Conservation (phyloP, 2,888 invertebrate species). For the Parthenolecanium corni region DNA sequence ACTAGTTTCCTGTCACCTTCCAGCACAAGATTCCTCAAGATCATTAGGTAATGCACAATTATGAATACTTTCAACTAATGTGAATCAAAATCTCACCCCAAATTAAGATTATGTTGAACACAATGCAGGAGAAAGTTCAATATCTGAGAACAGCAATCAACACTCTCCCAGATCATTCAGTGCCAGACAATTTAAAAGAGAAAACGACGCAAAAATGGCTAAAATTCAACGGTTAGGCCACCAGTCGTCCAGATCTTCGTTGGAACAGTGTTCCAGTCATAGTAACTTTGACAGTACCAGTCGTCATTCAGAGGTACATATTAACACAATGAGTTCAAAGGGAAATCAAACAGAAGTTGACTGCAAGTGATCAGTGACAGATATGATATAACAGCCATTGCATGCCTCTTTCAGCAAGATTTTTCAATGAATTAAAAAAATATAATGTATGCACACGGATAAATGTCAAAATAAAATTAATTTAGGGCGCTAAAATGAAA, state of each 20-base stretch:
- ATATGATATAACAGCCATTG: too few relatives aligned
- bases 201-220: slow-evolving; percentile 66
- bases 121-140: too few relatives aligned
- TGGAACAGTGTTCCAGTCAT: neutral
- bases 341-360: neutral
- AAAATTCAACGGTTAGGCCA: slow-evolving; percentile 37
- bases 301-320: too few relatives aligned
- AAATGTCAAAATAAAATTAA: too few relatives aligned
- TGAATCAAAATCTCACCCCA: neutral
- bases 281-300: too few relatives aligned
- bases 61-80: too few relatives aligned
- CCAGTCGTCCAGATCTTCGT: slow-evolving; percentile 15
- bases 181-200: slow-evolving; percentile 64
- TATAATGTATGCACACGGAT: too few relatives aligned
- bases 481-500: too few relatives aligned
- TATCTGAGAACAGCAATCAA: slow-evolving; percentile 58
- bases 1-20: slow-evolving; percentile 79
- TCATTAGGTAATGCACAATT: slow-evolving; percentile 6
- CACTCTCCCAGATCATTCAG: slow-evolving; percentile 74
- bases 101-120: neutral
- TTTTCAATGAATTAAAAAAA: too few relatives aligned
- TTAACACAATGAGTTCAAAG: neutral
- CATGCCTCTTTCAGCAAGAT: too few relatives aligned
- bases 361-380: too few relatives aligned
- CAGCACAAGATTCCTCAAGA: slow-evolving; percentile 29